Evolutionary conservation across 2,888 invertebrate genomes (phyloP).

Genomic region (Chelonus formosanus): DNA sequence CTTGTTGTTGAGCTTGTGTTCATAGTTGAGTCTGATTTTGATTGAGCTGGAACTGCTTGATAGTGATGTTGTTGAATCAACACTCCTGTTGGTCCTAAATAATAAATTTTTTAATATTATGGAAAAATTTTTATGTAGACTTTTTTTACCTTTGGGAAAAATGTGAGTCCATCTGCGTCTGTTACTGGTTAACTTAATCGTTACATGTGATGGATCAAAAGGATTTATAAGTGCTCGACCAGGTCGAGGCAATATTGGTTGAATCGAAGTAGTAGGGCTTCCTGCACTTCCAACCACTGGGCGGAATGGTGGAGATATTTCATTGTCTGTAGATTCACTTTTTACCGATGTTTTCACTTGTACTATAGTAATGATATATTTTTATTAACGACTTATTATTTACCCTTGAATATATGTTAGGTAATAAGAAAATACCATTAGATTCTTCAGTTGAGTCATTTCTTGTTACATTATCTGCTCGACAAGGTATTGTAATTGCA

Average conservation of each 20-base stretch:
- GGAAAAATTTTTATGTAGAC: not conserved
- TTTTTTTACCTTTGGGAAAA: conserved; percentile 84
- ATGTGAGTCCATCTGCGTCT: conserved; percentile 97
- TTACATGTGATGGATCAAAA: conserved; percentile 97
- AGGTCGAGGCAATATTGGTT: conserved; percentile 68
- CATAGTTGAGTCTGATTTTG: conserved; percentile 57
- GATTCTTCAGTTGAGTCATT: conserved; percentile 52
- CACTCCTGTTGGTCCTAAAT: conserved; percentile 83
- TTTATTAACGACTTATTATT: conserved; percentile 2
- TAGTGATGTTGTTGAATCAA: conserved; percentile 94
- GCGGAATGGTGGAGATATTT: conserved; percentile 68
- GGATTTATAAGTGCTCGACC: conserved; percentile 94
- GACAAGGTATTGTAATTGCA: conserved; percentile 62
- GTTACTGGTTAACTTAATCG: conserved; percentile 94
- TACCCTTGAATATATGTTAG: too few relatives aligned
- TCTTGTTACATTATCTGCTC: conserved; percentile 49
- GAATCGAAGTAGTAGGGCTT: conserved; percentile 64
- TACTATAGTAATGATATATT: conserved; percentile 25
- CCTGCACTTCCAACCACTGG: conserved; percentile 70
- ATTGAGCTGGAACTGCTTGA: conserved; percentile 79
- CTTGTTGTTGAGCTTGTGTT: conserved; percentile 58
- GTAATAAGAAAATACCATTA: conserved; percentile 43
- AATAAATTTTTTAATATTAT: not conserved
- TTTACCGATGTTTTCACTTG: conserved; percentile 53
- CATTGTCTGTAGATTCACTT: conserved; percentile 64